A percentile compares a stretch with the other conserved stretches of the same genome.
These are phyloP conservation scores for Ephydatia muelleri DNA, from an alignment of 37 sponge, comb jelly and placozoan genomes.

Conservation along the genomic window DNA sequence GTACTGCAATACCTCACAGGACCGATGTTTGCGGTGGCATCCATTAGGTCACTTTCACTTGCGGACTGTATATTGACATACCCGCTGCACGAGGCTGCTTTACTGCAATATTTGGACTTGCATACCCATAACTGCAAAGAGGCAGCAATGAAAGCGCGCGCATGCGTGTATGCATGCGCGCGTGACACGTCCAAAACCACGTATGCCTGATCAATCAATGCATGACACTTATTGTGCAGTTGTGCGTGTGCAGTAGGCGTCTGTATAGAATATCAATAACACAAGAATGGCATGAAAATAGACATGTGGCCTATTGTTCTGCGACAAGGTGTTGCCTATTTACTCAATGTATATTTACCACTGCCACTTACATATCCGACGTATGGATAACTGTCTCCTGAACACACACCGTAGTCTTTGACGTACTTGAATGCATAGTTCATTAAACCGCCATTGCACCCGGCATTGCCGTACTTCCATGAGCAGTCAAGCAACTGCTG, in stretches of 20 bases:
- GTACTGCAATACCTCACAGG: slow-evolving; percentile 59
- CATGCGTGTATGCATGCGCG: neutral
- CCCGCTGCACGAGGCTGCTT: slow-evolving; percentile 59
- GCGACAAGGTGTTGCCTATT: neutral
- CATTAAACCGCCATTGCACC: slow-evolving; percentile 88
- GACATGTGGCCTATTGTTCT: neutral
- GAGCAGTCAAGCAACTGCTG: slow-evolving; percentile 97
- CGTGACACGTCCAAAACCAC: neutral
- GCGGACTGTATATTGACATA: slow-evolving; percentile 55
- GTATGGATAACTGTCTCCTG: slow-evolving; percentile 81
- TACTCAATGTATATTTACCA: neutral
- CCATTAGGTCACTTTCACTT: slow-evolving; percentile 58
- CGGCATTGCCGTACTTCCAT: slow-evolving; percentile 78
- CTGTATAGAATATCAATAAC: neutral
- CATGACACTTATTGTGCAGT: neutral
- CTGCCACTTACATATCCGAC: slow-evolving; percentile 72
- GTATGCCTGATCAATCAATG: neutral
- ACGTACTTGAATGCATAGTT: slow-evolving; percentile 85
- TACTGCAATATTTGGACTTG: slow-evolving; percentile 37
- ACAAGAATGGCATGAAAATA: neutral
- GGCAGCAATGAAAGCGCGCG: neutral
- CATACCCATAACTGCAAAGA: slow-evolving; percentile 48
- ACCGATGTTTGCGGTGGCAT: slow-evolving; percentile 66
- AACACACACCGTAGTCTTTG: slow-evolving; percentile 73
- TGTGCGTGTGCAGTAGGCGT: neutral